A percentile compares a stretch with the other conserved stretches of the same genome.
Evolutionary conservation across 2,113 vertebrate species (phyloP).

Genomic region (Trogon melanurus): DNA sequence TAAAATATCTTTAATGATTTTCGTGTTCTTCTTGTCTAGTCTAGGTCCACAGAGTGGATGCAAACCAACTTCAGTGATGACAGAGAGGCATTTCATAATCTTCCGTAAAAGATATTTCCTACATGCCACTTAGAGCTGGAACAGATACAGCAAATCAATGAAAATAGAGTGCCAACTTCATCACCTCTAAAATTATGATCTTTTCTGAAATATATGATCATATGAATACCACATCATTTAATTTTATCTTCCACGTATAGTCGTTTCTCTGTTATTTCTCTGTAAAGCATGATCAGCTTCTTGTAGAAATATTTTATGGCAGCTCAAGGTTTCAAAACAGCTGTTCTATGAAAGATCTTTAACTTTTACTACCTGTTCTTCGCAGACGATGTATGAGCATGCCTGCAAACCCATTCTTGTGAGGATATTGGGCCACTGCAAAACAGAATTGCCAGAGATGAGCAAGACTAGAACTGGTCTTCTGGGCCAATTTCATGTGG

Average conservation of each 20-base stretch:
- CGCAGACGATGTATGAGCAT: not conserved
- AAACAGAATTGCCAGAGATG: not conserved
- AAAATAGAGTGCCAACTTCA: slow-evolving; percentile 61
- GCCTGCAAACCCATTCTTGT: slow-evolving; percentile 16
- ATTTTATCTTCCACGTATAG: slow-evolving; percentile 60
- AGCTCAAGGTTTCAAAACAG: slow-evolving; percentile 50
- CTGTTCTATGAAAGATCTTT: slow-evolving; percentile 31
- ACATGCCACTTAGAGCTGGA: slow-evolving; percentile 41
- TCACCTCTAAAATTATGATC: slow-evolving; percentile 58
- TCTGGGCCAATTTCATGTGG: not conserved
- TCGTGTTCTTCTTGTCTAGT: slow-evolving; percentile 5
- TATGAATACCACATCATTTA: slow-evolving; percentile 41
- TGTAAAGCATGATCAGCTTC: slow-evolving; percentile 53
- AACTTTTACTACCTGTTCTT: slow-evolving; percentile 41
- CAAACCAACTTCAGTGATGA: slow-evolving; percentile 29
- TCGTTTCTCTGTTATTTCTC: slow-evolving; percentile 52
- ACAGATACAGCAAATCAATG: slow-evolving; percentile 64
- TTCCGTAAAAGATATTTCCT: slow-evolving; percentile 65
- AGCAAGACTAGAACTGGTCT: not conserved
- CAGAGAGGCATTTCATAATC: slow-evolving; percentile 48
- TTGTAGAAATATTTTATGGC: slow-evolving; percentile 57
- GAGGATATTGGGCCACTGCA: not conserved
- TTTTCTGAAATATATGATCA: slow-evolving; percentile 62
- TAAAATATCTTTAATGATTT: slow-evolving; percentile 41
- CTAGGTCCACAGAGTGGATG: not conserved